phyloP scores from a whole-genome alignment of 2,888 invertebrate species.

The Mesorhabditis spiculigera region DNA sequence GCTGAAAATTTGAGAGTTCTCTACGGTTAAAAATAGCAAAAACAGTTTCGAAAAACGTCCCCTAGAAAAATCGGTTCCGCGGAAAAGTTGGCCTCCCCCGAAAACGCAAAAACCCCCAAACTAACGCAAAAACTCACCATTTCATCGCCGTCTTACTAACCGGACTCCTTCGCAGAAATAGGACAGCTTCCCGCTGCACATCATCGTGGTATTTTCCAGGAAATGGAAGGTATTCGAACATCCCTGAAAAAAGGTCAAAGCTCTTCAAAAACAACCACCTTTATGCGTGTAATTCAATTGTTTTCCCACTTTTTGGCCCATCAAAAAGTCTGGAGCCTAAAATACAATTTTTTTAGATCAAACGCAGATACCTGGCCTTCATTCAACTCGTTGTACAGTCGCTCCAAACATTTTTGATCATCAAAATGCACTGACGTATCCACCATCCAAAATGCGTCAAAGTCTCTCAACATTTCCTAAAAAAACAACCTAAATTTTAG shows the following conservation, averaged over 20 bases:
- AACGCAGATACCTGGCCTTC: neutral
- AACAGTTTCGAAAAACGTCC: too few relatives aligned
- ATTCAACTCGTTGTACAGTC: neutral
- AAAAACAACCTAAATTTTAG: neutral
- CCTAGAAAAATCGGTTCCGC: too few relatives aligned
- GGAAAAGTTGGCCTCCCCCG: too few relatives aligned
- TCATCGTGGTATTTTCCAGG: neutral
- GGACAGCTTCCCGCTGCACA: neutral
- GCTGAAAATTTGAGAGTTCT: too few relatives aligned
- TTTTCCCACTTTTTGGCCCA: conserved; percentile 8
- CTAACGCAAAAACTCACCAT: too few relatives aligned
- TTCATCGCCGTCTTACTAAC: too few relatives aligned
- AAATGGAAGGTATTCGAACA: neutral
- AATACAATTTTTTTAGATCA: conserved; percentile 8
- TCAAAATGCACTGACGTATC: neutral
- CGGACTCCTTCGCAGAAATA: too few relatives aligned
- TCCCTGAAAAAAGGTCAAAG: neutral
- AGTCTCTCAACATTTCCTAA: neutral
- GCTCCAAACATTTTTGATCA: neutral
- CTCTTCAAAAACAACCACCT: neutral
- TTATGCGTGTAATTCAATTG: conserved; percentile 16
- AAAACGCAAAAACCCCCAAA: too few relatives aligned
- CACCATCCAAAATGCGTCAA: neutral
- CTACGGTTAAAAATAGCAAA: too few relatives aligned
- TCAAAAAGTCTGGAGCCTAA: conserved; percentile 12